A percentile compares a stretch with the other conserved stretches of the same genome.
These are phyloP conservation scores for Callorhinus ursinus DNA, from an alignment of 2,113 vertebrate species.

Conservation along the genomic window DNA sequence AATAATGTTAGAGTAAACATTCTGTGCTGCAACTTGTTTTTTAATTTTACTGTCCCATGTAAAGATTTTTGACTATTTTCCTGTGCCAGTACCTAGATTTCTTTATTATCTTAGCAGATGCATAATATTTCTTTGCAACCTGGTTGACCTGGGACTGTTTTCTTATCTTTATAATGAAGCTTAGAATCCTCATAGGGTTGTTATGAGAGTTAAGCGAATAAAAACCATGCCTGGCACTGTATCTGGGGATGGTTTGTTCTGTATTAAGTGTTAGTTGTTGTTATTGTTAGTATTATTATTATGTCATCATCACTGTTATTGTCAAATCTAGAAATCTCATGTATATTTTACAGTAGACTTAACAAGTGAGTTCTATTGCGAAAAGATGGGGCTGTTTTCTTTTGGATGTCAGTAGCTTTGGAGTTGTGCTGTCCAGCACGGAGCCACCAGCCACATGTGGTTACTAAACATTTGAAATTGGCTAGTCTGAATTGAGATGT, in stretches of 20 bases:
- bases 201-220: neutral
- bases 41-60: neutral
- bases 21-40: neutral
- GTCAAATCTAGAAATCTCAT: neutral
- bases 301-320: neutral
- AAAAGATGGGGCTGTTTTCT: neutral
- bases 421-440: neutral
- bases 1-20: slow-evolving; percentile 7
- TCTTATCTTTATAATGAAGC: neutral
- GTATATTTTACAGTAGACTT: neutral
- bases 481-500: neutral
- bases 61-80: neutral
- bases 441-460: neutral
- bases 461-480: neutral
- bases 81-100: neutral
- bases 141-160: neutral
- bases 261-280: neutral
- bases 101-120: slow-evolving; percentile 6
- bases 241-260: neutral
- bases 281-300: neutral
- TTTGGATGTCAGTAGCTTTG: neutral
- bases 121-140: neutral
- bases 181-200: neutral
- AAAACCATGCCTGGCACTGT: neutral
- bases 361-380: neutral